Evolutionary conservation across 2,797 vertebrate species (phyloP).

Genomic region (Vespertilio murinus): DNA sequence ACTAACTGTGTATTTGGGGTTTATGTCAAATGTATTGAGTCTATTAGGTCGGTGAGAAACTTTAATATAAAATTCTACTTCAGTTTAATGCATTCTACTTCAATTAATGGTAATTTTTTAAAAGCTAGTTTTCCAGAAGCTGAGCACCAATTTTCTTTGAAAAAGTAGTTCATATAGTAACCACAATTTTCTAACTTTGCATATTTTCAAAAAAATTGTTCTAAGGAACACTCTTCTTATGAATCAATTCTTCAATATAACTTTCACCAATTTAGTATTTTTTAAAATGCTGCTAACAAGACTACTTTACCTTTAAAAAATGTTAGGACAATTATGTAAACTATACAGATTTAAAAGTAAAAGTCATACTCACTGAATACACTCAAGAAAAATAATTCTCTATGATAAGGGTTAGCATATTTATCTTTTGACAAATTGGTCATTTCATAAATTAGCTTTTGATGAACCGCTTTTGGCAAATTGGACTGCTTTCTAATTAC

Average conservation of each 20-base stretch:
- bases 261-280: neutral
- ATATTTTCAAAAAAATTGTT: neutral
- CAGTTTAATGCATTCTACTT: neutral
- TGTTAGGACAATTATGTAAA: neutral
- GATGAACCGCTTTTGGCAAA: neutral
- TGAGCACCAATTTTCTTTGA: neutral
- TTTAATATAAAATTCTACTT: neutral
- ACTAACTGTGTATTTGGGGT: neutral
- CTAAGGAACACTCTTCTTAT: neutral
- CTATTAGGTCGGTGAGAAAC: neutral
- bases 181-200: conserved; percentile 18
- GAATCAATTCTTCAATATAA: neutral
- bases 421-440: neutral
- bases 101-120: neutral
- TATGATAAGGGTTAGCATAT: neutral
- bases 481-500: neutral
- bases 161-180: neutral
- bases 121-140: conserved; percentile 17
- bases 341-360: neutral
- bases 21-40: conserved; percentile 1
- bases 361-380: neutral
- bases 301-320: neutral
- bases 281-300: neutral
- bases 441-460: neutral
- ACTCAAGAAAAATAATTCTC: neutral